A percentile compares a stretch with the other conserved stretches of the same genome.
Evolutionary conservation across 2,113 vertebrate species (phyloP).

Genomic region (Craseonycteris thonglongyai): DNA sequence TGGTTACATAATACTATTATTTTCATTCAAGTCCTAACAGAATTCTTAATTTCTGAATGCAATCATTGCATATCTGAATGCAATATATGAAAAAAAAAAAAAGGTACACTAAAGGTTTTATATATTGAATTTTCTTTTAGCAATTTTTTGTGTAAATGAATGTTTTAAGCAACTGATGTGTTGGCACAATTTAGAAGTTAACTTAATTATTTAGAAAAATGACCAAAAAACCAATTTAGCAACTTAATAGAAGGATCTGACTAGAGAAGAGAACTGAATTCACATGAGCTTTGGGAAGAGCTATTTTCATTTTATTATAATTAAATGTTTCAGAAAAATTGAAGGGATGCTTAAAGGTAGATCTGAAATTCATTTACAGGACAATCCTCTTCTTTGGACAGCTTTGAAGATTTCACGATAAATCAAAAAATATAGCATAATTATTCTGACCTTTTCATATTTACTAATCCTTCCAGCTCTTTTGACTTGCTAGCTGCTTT

Average conservation of each 20-base stretch:
- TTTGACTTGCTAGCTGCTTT: slow-evolving; percentile 90
- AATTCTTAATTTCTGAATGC: not conserved
- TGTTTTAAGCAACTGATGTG: not conserved
- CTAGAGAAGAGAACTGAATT: not conserved
- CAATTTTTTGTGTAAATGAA: not conserved
- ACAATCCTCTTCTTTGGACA: not conserved
- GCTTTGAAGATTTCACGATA: not conserved
- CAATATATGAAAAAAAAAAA: not conserved
- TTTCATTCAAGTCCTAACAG: not conserved
- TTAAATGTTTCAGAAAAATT: not conserved
- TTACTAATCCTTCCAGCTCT: slow-evolving; percentile 87
- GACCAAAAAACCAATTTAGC: not conserved
- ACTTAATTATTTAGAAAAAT: slow-evolving; percentile 5
- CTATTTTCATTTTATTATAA: slow-evolving; percentile 5
- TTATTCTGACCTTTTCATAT: slow-evolving; percentile 86
- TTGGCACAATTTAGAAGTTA: not conserved
- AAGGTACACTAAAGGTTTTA: not conserved
- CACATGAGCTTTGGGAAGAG: not conserved
- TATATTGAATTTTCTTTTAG: not conserved
- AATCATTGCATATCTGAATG: not conserved
- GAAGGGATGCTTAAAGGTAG: not conserved
- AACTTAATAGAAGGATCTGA: not conserved
- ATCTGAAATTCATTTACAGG: not conserved
- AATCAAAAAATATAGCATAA: not conserved
- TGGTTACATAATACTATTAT: not conserved